Evolutionary conservation across 2,888 invertebrate genomes (phyloP).

Genomic region (Netelia inedita): DNA sequence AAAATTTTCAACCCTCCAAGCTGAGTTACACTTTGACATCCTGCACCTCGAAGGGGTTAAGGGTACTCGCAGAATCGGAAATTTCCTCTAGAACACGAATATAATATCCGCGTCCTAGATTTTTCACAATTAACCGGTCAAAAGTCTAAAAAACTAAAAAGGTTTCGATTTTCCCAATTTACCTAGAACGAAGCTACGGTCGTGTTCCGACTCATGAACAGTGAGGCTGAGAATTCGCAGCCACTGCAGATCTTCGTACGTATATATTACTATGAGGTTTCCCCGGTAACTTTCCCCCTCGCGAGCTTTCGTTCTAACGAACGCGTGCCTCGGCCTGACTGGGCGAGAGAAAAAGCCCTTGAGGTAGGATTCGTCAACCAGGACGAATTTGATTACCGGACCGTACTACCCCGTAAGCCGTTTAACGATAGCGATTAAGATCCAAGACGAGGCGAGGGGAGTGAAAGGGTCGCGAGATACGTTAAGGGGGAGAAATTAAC

Average conservation of each 20-base stretch:
- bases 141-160: background rate
- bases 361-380: conserved; percentile 18
- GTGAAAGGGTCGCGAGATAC: conserved; percentile 37
- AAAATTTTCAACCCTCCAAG: too few relatives aligned
- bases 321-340: conserved; percentile 19
- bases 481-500: conserved; percentile 73
- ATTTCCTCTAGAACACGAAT: too few relatives aligned
- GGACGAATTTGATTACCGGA: conserved; percentile 40
- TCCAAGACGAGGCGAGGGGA: conserved; percentile 56
- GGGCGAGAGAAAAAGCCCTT: background rate
- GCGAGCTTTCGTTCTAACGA: conserved; percentile 44
- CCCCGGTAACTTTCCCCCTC: conserved; percentile 26
- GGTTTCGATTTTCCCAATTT: background rate
- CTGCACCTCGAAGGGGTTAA: too few relatives aligned
- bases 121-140: too few relatives aligned
- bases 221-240: background rate
- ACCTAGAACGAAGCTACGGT: background rate
- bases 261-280: background rate
- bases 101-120: too few relatives aligned
- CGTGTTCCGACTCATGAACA: background rate
- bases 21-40: too few relatives aligned
- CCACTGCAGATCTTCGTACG: background rate
- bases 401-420: conserved; percentile 44
- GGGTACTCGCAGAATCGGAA: too few relatives aligned
- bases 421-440: conserved; percentile 77